phyloP scores from a whole-genome alignment of 1,140 invertebrate genomes.

The Dinoponera quadriceps region DNA sequence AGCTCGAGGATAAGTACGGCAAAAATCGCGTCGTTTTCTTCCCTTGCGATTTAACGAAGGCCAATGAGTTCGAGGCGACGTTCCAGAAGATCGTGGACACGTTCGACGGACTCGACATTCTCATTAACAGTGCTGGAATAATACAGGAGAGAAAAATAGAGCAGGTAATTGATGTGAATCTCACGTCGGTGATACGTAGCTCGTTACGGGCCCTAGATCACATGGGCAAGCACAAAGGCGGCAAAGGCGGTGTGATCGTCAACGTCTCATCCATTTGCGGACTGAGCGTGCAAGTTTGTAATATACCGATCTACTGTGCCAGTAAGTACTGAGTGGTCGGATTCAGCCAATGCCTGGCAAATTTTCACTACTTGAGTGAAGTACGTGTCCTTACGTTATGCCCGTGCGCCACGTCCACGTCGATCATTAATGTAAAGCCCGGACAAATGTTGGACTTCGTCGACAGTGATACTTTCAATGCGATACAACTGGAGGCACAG shows the following conservation, averaged over 20 bases:
- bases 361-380: slow-evolving; percentile 67
- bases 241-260: slow-evolving; percentile 79
- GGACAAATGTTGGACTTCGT: neutral
- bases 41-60: slow-evolving; percentile 30
- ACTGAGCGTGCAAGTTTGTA: neutral
- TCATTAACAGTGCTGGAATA: slow-evolving; percentile 88
- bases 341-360: slow-evolving; percentile 78
- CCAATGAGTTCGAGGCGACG: slow-evolving; percentile 50
- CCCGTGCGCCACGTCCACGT: slow-evolving; percentile 81
- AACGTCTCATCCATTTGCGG: slow-evolving; percentile 78
- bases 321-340: slow-evolving; percentile 87
- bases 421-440: too few species aligned
- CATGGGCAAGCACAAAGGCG: slow-evolving; percentile 79
- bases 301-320: slow-evolving; percentile 86
- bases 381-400: slow-evolving; percentile 84
- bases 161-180: slow-evolving; percentile 83
- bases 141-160: slow-evolving; percentile 85
- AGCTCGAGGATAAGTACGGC: slow-evolving; percentile 76
- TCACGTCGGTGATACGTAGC: slow-evolving; percentile 58
- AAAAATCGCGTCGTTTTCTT: slow-evolving; percentile 59
- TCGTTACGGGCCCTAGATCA: slow-evolving; percentile 66
- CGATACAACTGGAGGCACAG: too few species aligned
- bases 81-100: slow-evolving; percentile 80
- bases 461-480: rapidly evolving
- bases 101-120: slow-evolving; percentile 87